phyloP scores from a whole-genome alignment of 2,113 vertebrate species.

The Fukomys damarensis region DNA sequence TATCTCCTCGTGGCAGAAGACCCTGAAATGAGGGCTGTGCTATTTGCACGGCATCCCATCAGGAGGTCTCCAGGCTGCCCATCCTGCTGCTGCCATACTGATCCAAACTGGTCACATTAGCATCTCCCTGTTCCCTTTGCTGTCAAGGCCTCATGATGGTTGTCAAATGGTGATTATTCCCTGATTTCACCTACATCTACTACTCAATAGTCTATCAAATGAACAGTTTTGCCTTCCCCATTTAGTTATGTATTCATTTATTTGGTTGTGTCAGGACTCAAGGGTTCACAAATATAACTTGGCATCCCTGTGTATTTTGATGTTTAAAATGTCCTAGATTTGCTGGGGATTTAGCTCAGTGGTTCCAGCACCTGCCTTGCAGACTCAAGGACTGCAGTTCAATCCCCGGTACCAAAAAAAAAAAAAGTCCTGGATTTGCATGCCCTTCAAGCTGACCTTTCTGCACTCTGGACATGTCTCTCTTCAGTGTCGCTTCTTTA shows the following conservation, averaged over 20 bases:
- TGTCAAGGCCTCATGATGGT: background rate
- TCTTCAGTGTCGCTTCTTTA: background rate
- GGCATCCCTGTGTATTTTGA: background rate
- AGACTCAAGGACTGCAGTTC: too few species aligned
- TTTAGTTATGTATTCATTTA: background rate
- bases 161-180: background rate
- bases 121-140: background rate
- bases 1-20: background rate
- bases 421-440: background rate
- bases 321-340: background rate
- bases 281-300: background rate
- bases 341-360: too few species aligned
- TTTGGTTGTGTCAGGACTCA: background rate
- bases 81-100: background rate
- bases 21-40: background rate
- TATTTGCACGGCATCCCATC: background rate
- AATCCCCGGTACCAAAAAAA: too few species aligned
- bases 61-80: background rate
- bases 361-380: too few species aligned
- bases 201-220: background rate
- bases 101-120: background rate
- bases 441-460: background rate
- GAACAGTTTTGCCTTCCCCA: background rate
- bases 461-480: background rate
- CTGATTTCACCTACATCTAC: background rate